Evolutionary conservation across 1,140 invertebrate species (phyloP), one percentile per base, ranked within the genome.

Genomic region (Heliothis subflexa): DNA sequence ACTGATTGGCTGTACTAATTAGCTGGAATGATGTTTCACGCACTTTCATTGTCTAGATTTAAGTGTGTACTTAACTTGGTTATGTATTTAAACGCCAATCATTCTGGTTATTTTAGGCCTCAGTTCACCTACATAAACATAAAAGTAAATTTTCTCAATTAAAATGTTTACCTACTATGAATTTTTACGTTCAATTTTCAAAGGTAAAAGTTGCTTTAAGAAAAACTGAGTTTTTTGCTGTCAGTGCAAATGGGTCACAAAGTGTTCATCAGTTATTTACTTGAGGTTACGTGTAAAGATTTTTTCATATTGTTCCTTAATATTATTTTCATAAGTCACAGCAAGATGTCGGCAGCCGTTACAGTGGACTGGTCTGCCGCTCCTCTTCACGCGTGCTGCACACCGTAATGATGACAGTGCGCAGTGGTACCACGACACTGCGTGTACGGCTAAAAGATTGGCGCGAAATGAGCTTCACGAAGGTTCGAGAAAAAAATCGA

Each of bases 331-430:
- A 28, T 64, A 64, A 64, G 61, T 18, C 61, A 64, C 40, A 64
- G 47, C 40, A 64, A 64, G 61, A 64, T 64, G 61, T 5, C 25
- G 28, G 12, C 25, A 13, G 14, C 11, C 59, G 74, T 78, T 72
- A 78, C 79, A 77, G 71, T 16, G 14, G 54, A 64, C 72, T 52
- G 57, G 47, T 61, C 55, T 21, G 77, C 78, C 81, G 70, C 59
- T 72, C 76, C 79, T 77, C 81, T 78, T 84, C 78, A 82, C 77
- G 83, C 78, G 9, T 14, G 12, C 33, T 77, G 81, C 64, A 70
- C 81, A 78, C 55, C 40, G 76, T 82, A 81, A 84, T 80, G 61
- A 71, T 54, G 64, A 28, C 3, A 13, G 55, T 25, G 57, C 62
- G 7, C 33, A 5, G 33, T 33, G n/a, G 33, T 47, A 49, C 70